Evolutionary conservation across 1,140 invertebrate species (phyloP).

Genomic region (Drosophila albomicans): DNA sequence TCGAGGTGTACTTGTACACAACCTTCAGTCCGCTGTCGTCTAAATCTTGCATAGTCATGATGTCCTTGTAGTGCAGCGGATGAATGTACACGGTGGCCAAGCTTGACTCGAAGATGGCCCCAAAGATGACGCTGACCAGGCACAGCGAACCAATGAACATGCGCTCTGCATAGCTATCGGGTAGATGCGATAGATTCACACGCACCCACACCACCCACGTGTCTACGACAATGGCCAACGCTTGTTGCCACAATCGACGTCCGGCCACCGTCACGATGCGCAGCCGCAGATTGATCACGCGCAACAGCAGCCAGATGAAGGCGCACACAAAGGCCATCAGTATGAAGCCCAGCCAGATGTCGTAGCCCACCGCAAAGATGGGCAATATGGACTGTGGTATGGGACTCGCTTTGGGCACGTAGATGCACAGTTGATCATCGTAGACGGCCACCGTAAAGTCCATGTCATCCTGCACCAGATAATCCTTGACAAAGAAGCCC

Average conservation of each 20-base stretch:
- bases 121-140: constrained; percentile 82
- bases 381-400: constrained; percentile 84
- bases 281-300: constrained; percentile 59
- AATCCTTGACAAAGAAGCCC: constrained; percentile 85
- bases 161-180: constrained; percentile 67
- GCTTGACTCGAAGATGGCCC: constrained; percentile 83
- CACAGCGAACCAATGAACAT: constrained; percentile 79
- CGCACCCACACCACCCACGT: constrained; percentile 81
- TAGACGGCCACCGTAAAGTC: constrained; percentile 81
- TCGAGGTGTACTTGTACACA: constrained; percentile 80
- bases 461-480: constrained; percentile 76
- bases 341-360: constrained; percentile 81
- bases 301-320: constrained; percentile 62
- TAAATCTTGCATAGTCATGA: constrained; percentile 83
- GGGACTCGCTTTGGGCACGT: constrained; percentile 82
- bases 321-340: constrained; percentile 60
- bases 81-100: constrained; percentile 84
- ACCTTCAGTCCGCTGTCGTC: constrained; percentile 81
- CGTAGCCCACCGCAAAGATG: constrained; percentile 76
- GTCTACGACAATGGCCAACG: constrained; percentile 66
- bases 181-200: constrained; percentile 63
- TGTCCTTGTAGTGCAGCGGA: constrained; percentile 84
- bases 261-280: constrained; percentile 28
- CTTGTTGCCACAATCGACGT: constrained; percentile 48
- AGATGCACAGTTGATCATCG: constrained; percentile 84